Conservation (phyloP, 2,797 vertebrate species). For the Oceanodroma leucorhoa region DNA sequence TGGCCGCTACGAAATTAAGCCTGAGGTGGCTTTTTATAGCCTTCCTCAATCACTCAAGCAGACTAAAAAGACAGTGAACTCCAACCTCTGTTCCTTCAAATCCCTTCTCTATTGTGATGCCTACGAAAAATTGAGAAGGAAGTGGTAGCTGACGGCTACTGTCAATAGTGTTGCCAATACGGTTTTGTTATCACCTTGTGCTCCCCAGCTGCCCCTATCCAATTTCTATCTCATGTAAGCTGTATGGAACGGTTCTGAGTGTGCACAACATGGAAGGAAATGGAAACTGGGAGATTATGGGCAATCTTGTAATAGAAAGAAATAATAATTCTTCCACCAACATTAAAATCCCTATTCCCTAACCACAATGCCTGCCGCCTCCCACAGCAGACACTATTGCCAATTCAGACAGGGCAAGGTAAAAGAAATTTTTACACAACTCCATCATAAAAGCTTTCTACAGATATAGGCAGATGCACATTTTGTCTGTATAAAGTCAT, state of each 20-base stretch:
- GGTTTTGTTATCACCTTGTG: not conserved
- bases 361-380: not conserved
- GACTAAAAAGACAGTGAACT: not conserved
- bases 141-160: not conserved
- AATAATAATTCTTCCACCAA: not conserved
- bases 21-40: conserved; percentile 7
- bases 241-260: not conserved
- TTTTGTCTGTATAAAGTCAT: not conserved
- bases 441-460: not conserved
- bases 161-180: not conserved
- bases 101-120: not conserved
- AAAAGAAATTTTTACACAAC: not conserved
- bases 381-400: not conserved
- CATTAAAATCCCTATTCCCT: not conserved
- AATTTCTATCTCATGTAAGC: not conserved
- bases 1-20: not conserved
- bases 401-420: not conserved
- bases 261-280: not conserved
- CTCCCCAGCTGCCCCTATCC: not conserved
- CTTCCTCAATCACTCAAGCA: conserved; percentile 13
- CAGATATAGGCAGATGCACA: not conserved
- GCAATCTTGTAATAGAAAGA: not conserved
- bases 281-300: not conserved
- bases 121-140: not conserved
- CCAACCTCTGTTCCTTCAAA: conserved; percentile 13